These are phyloP conservation scores for Alectoris magna DNA, from an alignment of 2,797 vertebrate genomes.

Conservation along the genomic window DNA sequence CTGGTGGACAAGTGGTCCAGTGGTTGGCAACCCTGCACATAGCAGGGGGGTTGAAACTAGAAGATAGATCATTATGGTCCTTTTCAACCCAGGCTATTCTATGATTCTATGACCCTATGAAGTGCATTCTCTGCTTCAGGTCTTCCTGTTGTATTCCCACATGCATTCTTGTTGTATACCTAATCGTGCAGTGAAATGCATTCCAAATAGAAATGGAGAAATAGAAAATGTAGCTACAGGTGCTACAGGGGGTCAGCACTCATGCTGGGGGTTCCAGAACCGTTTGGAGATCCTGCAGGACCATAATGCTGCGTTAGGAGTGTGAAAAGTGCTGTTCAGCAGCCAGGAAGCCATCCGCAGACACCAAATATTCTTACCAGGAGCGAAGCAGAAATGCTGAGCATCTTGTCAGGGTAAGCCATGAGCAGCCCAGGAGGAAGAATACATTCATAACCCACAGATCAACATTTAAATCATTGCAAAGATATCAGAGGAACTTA, in stretches of 20 bases:
- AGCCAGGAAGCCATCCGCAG: not conserved
- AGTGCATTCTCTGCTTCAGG: not conserved
- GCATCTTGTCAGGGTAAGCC: too few relatives aligned
- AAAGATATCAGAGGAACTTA: not conserved
- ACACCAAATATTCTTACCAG: too few relatives aligned
- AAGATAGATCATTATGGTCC: too few relatives aligned
- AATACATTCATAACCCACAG: not conserved
- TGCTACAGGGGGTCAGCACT: not conserved
- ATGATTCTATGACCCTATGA: too few relatives aligned
- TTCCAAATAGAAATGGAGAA: not conserved
- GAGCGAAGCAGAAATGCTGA: too few relatives aligned
- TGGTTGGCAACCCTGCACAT: too few relatives aligned
- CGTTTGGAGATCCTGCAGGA: not conserved
- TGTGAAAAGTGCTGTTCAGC: fast-evolving
- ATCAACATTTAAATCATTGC: not conserved
- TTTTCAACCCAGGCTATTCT: too few relatives aligned
- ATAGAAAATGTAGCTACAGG: too few relatives aligned
- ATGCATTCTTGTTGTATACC: not conserved
- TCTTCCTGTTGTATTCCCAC: not conserved
- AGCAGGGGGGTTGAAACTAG: too few relatives aligned
- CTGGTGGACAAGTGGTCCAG: not conserved
- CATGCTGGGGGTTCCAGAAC: too few relatives aligned
- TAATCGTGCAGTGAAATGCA: not conserved
- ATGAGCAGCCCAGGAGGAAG: not conserved
- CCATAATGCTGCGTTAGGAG: not conserved